A percentile compares a stretch with the other conserved stretches of the same genome.
phyloP scores from a whole-genome alignment of 2,797 vertebrate species.

The Sebastiscus tertius region DNA sequence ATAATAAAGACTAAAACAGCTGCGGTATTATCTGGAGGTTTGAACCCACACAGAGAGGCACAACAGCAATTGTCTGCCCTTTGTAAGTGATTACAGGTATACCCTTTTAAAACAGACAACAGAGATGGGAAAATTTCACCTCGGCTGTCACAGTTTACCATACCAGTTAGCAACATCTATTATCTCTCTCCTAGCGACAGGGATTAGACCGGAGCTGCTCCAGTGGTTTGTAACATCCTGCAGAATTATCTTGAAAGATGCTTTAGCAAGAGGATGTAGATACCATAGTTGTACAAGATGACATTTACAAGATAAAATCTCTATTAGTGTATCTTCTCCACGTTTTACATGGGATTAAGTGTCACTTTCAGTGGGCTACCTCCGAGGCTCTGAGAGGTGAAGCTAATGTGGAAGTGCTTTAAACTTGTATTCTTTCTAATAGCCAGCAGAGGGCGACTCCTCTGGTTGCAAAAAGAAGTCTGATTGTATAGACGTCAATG shows the following conservation, averaged over 20 bases:
- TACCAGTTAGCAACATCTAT: slow-evolving; percentile 4
- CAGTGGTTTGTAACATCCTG: slow-evolving; percentile 38
- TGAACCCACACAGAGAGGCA: not conserved
- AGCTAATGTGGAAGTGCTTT: too few relatives aligned
- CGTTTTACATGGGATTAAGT: not conserved
- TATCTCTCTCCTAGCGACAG: slow-evolving; percentile 12
- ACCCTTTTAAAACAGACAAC: slow-evolving; percentile 17
- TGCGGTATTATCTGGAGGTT: not conserved
- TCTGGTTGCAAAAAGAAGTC: too few relatives aligned
- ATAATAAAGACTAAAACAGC: not conserved
- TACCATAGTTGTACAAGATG: not conserved
- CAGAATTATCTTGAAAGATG: slow-evolving; percentile 8
- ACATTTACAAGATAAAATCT: slow-evolving; percentile 11
- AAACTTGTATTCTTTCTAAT: rapidly evolving
- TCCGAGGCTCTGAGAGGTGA: too few relatives aligned
- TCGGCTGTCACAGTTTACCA: not conserved
- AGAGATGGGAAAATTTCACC: not conserved
- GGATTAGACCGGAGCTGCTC: slow-evolving; percentile 28
- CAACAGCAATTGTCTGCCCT: not conserved
- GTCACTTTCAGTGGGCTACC: not conserved
- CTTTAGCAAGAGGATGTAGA: slow-evolving; percentile 1
- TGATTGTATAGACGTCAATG: too few relatives aligned
- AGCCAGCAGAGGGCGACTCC: too few relatives aligned
- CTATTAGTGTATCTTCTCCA: not conserved
- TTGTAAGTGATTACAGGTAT: slow-evolving; percentile 11